These are phyloP conservation scores for Hipposideros larvatus DNA, from an alignment of 2,797 vertebrate species.

Conservation along the genomic window DNA sequence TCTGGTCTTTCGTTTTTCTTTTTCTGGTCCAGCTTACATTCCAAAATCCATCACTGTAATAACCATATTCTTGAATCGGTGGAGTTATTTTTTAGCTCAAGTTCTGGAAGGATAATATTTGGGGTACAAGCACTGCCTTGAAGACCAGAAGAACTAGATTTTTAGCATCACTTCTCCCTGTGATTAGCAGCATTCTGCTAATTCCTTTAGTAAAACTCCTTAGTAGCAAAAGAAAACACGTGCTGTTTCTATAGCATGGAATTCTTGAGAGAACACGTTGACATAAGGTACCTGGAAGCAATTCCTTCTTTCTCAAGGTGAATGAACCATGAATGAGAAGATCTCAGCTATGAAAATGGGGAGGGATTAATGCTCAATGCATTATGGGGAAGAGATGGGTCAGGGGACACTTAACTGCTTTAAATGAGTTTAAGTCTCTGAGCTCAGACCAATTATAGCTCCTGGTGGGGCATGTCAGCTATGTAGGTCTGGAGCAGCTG, in stretches of 20 bases:
- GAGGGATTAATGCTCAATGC: neutral
- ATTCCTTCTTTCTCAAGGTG: neutral
- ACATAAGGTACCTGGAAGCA: neutral
- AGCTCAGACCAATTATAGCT: neutral
- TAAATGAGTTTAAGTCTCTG: neutral
- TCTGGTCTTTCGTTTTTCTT: neutral
- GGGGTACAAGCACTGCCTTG: rapidly evolving
- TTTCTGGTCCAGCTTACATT: neutral
- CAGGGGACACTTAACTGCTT: neutral
- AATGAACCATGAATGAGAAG: neutral
- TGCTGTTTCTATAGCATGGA: no score
- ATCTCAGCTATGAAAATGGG: neutral
- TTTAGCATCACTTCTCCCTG: rapidly evolving
- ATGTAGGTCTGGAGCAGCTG: rapidly evolving
- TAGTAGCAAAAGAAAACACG: neutral
- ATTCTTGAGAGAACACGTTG: neutral
- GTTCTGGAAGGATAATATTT: neutral
- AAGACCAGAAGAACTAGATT: neutral
- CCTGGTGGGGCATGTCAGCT: neutral
- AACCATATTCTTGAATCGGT: neutral
- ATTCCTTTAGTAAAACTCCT: neutral
- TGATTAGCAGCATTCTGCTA: neutral
- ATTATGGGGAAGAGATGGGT: neutral
- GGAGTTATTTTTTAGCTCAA: neutral
- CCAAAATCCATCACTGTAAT: neutral